phyloP scores from a whole-genome alignment of 2,888 invertebrate genomes.

The Lasioglossum calceatum region DNA sequence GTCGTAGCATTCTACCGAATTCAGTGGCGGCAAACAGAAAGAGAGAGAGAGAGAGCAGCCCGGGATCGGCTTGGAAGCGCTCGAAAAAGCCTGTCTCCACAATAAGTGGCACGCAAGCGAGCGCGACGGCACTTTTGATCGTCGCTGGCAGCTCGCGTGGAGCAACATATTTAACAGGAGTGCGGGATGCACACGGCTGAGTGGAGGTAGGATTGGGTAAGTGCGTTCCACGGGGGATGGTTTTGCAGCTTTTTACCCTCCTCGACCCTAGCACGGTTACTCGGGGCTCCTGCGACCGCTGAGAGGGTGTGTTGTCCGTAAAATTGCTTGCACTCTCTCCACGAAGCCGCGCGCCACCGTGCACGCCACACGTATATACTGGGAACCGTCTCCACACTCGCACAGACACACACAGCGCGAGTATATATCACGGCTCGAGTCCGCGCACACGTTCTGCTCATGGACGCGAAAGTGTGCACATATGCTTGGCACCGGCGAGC shows the following conservation, averaged over 20 bases:
- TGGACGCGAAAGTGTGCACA: background rate
- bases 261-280: slow-evolving; percentile 63
- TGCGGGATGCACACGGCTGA: slow-evolving; percentile 52
- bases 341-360: slow-evolving; percentile 38
- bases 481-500: background rate
- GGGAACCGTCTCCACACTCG: background rate
- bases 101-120: slow-evolving; percentile 59
- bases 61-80: background rate
- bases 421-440: background rate
- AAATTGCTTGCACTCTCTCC: slow-evolving; percentile 76
- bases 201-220: slow-evolving; percentile 72
- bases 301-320: slow-evolving; percentile 74
- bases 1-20: background rate
- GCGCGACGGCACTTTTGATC: slow-evolving; percentile 70
- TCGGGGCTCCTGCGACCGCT: slow-evolving; percentile 59
- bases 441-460: slow-evolving; percentile 11
- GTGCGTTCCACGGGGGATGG: slow-evolving; percentile 73
- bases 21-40: background rate
- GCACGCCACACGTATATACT: slow-evolving; percentile 26
- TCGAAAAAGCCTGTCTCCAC: slow-evolving; percentile 58
- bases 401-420: background rate
- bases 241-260: slow-evolving; percentile 76
- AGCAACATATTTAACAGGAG: slow-evolving; percentile 67
- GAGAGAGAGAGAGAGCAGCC: no score
- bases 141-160: slow-evolving; percentile 60